Percentiles rank a stretch among this genome's conserved stretches.
These are phyloP conservation scores for Amphipoea lucens DNA, from an alignment of 2,888 invertebrate genomes.

Conservation along the genomic window DNA sequence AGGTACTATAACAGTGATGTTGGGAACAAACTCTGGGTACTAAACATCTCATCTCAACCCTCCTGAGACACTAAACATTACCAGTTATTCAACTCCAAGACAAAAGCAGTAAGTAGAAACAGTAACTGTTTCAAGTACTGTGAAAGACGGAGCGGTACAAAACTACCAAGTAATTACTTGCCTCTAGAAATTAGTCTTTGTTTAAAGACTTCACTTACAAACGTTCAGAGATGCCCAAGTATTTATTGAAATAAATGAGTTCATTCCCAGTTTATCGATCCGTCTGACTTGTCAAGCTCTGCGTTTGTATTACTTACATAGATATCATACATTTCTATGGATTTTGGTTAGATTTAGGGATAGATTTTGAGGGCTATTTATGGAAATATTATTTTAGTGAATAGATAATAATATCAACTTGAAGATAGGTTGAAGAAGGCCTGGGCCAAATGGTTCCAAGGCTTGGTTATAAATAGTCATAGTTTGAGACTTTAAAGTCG, in stretches of 20 bases:
- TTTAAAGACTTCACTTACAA: conserved; percentile 46
- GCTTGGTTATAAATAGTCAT: not conserved
- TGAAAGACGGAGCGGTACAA: conserved; percentile 21
- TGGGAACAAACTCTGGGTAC: conserved; percentile 2
- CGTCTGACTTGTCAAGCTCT: conserved; percentile 24
- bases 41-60: not conserved
- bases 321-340: not conserved
- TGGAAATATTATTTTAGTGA: conserved; percentile 4
- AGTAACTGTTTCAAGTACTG: conserved; percentile 7
- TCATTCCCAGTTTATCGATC: conserved; percentile 44
- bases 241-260: conserved; percentile 62
- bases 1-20: conserved; percentile 2
- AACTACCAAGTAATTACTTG: conserved; percentile 57
- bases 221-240: conserved; percentile 35
- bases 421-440: not conserved
- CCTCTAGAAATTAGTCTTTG: conserved; percentile 58
- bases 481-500: not conserved
- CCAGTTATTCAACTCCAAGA: conserved; percentile 24
- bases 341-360: not conserved
- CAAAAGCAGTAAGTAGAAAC: conserved; percentile 20
- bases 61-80: conserved; percentile 5
- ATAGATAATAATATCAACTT: not conserved
- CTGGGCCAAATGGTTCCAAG: not conserved
- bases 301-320: not conserved
- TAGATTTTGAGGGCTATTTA: conserved; percentile 2